Evolutionary conservation across 2,888 invertebrate genomes (phyloP).

Genomic region (Synergus gifuensis): DNA sequence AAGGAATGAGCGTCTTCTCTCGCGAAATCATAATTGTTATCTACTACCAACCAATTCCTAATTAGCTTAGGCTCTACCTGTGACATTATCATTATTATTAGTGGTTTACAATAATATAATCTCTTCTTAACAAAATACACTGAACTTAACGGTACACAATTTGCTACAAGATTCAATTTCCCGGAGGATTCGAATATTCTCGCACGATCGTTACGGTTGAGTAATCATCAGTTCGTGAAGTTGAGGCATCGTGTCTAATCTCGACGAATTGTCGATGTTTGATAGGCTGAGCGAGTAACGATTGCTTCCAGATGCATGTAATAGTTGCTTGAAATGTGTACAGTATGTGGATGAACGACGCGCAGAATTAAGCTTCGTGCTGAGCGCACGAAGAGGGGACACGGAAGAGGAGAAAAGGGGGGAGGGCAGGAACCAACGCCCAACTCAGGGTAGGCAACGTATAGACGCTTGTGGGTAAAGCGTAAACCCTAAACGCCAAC

Average conservation of each 20-base stretch:
- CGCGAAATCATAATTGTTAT: too few species aligned
- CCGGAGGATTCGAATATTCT: neutral
- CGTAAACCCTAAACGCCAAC: neutral
- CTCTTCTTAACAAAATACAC: neutral
- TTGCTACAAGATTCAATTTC: neutral
- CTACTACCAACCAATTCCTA: neutral
- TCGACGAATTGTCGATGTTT: neutral
- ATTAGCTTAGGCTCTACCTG: neutral
- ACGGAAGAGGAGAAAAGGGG: conserved; percentile 7
- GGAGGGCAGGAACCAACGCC: conserved; percentile 38
- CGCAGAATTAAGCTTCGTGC: conserved; percentile 9
- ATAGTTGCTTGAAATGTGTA: neutral
- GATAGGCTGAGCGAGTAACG: neutral
- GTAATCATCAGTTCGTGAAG: neutral
- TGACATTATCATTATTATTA: neutral
- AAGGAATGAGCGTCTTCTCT: neutral
- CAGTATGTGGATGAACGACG: conserved; percentile 25
- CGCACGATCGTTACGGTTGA: neutral
- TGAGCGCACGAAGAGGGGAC: conserved; percentile 9
- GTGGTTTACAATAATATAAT: neutral
- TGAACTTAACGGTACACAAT: neutral
- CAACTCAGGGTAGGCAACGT: conserved; percentile 35
- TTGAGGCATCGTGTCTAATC: neutral
- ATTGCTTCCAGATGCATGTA: neutral
- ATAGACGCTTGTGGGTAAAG: conserved; percentile 19